These are phyloP conservation scores for Procavia capensis DNA, from an alignment of 2,113 vertebrate genomes.

Conservation along the genomic window DNA sequence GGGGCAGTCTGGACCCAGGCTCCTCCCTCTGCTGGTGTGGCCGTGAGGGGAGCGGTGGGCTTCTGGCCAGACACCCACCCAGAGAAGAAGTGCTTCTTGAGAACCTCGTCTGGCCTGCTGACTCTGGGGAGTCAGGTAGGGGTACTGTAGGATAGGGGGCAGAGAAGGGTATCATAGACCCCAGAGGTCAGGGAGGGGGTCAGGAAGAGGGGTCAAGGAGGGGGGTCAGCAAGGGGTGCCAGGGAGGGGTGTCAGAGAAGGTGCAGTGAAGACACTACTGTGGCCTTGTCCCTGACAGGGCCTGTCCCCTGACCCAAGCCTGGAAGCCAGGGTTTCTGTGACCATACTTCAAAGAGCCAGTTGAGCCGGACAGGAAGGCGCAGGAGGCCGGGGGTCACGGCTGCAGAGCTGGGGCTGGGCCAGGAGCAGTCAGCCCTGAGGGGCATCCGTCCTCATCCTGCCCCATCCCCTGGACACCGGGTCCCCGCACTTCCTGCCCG, in stretches of 20 bases:
- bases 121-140: not conserved
- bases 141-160: not conserved
- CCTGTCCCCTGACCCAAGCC: too few species aligned
- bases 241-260: not conserved
- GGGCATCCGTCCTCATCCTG: too few species aligned
- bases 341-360: too few species aligned
- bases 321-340: too few species aligned
- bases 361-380: too few species aligned
- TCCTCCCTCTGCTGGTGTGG: not conserved
- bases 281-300: accelerated
- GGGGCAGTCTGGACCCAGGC: not conserved
- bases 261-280: not conserved
- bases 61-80: not conserved
- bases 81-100: not conserved
- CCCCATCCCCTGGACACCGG: too few species aligned
- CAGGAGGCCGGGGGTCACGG: too few species aligned
- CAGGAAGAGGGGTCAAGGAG: accelerated
- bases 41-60: too few species aligned
- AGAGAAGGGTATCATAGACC: too few species aligned
- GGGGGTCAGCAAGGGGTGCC: not conserved
- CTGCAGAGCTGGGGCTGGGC: too few species aligned
- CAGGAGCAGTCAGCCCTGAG: too few species aligned
- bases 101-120: not conserved
- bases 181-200: not conserved
- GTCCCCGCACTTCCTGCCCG: not conserved